Evolutionary conservation across 1,140 invertebrate genomes (phyloP).

Genomic region (Tetragonula clypearis): DNA sequence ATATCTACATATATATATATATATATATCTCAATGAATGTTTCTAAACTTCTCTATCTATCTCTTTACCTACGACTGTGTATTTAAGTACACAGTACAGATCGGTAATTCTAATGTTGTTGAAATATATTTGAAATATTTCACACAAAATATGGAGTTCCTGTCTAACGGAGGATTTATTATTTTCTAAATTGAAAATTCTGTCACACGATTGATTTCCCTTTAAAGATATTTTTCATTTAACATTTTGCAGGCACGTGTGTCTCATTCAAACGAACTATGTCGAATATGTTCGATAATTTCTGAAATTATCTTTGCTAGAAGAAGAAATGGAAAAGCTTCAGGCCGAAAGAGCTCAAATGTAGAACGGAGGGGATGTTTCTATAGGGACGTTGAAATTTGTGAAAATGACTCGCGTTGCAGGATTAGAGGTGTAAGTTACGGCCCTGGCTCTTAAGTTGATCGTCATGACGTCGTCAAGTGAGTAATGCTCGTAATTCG

Average conservation of each 20-base stretch:
- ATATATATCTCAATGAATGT: too few relatives aligned
- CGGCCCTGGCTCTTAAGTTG: constrained; percentile 64
- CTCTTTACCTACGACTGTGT: too few relatives aligned
- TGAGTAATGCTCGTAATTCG: constrained; percentile 70
- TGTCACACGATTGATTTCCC: not conserved
- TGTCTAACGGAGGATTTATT: not conserved
- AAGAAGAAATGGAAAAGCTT: not conserved
- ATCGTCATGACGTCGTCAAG: constrained; percentile 63
- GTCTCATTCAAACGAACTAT: not conserved
- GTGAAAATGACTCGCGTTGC: not conserved
- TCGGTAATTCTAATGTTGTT: too few relatives aligned
- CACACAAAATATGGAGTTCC: not conserved
- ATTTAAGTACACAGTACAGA: too few relatives aligned
- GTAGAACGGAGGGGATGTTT: not conserved
- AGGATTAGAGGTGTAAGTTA: constrained; percentile 24
- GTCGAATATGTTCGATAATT: not conserved
- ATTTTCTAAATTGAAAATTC: not conserved
- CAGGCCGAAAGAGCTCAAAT: not conserved
- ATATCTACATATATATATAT: too few relatives aligned
- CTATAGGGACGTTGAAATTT: not conserved
- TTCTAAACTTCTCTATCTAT: too few relatives aligned
- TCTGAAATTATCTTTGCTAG: not conserved
- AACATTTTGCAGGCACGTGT: too few relatives aligned
- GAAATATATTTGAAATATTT: too few relatives aligned
- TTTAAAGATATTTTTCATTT: too few relatives aligned